phyloP scores from a whole-genome alignment of 2,888 invertebrate species.

The Gandaritis pyraliata region DNA sequence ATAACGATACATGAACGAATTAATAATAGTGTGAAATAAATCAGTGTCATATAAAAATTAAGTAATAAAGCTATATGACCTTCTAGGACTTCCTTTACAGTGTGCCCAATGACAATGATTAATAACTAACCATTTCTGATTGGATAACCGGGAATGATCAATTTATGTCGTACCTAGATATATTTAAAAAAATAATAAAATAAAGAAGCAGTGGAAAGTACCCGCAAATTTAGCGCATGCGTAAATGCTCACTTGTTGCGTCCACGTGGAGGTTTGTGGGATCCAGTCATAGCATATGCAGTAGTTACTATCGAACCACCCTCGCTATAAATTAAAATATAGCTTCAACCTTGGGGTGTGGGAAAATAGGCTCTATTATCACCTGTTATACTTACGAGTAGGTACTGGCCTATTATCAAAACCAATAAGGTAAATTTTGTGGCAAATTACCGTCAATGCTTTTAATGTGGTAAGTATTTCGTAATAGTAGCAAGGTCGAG shows the following conservation, averaged over 20 bases:
- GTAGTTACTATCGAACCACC: conserved; percentile 18
- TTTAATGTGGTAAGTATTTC: neutral
- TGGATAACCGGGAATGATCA: too few relatives aligned
- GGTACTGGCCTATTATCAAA: conserved; percentile 8
- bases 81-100: conserved; percentile 32
- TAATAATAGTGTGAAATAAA: conserved; percentile 15
- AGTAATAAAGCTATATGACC: conserved; percentile 18
- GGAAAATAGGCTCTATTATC: conserved; percentile 53
- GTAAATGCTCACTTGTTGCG: conserved; percentile 73
- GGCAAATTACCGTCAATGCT: too few relatives aligned
- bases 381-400: conserved; percentile 55
- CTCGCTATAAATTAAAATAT: conserved; percentile 12
- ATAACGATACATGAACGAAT: neutral
- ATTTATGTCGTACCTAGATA: too few relatives aligned
- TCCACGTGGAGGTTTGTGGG: conserved; percentile 59
- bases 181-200: too few relatives aligned
- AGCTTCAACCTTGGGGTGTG: conserved; percentile 45
- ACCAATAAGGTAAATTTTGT: conserved; percentile 8
- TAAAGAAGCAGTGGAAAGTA: conserved; percentile 28
- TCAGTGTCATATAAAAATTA: conserved; percentile 15
- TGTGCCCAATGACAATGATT: conserved; percentile 24
- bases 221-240: conserved; percentile 60
- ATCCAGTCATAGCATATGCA: conserved; percentile 12
- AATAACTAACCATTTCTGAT: too few relatives aligned
- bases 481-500: too few relatives aligned